phyloP scores from a whole-genome alignment of 2,113 vertebrate species.

The Nyctibius bracteatus region DNA sequence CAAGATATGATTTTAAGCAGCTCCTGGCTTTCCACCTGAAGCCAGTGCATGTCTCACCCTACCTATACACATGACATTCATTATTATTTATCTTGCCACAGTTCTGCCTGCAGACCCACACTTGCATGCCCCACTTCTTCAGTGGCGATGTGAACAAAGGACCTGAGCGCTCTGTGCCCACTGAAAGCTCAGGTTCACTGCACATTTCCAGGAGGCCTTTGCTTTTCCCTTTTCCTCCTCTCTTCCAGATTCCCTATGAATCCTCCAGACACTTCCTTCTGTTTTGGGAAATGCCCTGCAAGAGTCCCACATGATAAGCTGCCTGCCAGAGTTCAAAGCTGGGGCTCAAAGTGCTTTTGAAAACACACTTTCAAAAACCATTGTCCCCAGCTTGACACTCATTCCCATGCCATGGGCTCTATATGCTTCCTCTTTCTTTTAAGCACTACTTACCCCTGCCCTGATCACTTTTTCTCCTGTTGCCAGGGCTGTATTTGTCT shows the following conservation, averaged over 20 bases:
- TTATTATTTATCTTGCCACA: not conserved
- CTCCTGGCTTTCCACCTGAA: not conserved
- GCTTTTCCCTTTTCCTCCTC: not conserved
- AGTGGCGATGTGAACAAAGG: rapidly evolving
- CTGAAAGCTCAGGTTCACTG: not conserved
- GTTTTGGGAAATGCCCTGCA: not conserved
- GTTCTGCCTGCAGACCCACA: not conserved
- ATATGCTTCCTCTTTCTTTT: not conserved
- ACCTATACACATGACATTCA: not conserved
- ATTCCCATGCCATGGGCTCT: not conserved
- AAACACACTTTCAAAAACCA: not conserved
- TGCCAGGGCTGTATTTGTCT: not conserved
- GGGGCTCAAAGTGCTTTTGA: too few relatives aligned
- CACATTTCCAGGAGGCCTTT: not conserved
- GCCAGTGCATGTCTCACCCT: not conserved
- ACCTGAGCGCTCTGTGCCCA: rapidly evolving
- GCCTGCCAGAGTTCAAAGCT: not conserved
- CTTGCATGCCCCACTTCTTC: rapidly evolving
- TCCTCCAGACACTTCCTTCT: not conserved
- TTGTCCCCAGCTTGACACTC: rapidly evolving
- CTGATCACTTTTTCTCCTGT: not conserved
- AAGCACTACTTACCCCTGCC: not conserved
- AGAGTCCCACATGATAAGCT: not conserved
- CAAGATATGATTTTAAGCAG: not conserved
- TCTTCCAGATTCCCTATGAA: not conserved